Evolutionary conservation across 92 coral and sea anemone genomes (phyloP), one percentile per base, ranked within the genome.

Genomic region (Ricordea florida): DNA sequence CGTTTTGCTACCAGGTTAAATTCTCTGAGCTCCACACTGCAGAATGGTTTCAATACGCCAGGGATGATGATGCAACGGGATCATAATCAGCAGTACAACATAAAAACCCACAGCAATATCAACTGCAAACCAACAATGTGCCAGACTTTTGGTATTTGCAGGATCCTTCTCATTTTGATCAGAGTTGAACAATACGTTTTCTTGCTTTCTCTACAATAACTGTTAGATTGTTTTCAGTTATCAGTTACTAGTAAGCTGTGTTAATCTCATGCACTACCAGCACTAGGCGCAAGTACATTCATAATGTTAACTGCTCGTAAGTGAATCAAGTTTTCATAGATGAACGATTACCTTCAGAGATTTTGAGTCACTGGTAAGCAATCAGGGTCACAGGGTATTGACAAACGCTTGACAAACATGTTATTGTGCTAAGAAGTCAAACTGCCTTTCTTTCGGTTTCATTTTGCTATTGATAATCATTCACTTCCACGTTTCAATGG

Each of bases 81-180:
- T 55, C 37, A 26, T 25, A 27, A 55, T 27, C 62, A 55, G 21
- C 35, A 18, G 15, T 56, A 72, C 55, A 56, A 56, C 79, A 57
- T 35, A 15, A 66, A 72, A 23, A 53, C 79, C 67, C 79, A n/a
- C n/a, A n/a, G n/a, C n/a, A 72, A 56, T 56, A 72, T 57, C 79
- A 72, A 66, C 79, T 52, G 66, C 65, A 53, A 52, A 41, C 53
- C 63, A 49, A 38, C 37, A 33, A 34, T 26, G 40, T 14, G 15
- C 38, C 32, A 9, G 58, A 6, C 4, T 2, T 69, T 29, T 70
- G 75, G 59, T 46, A 69, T 16, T 71, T 71, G 66, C 66, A 71
- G 65, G 65, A 71, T 71, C 38, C 77, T 70, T 70, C 77, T 70
- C 32, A 70, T 70, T 70, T 17, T 21, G 7, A 70, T 70, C 2